A percentile compares a stretch with the other conserved stretches of the same genome.
Evolutionary conservation across 92 coral and sea anemone genomes (phyloP).

Genomic region (Scolanthus callimorphus): DNA sequence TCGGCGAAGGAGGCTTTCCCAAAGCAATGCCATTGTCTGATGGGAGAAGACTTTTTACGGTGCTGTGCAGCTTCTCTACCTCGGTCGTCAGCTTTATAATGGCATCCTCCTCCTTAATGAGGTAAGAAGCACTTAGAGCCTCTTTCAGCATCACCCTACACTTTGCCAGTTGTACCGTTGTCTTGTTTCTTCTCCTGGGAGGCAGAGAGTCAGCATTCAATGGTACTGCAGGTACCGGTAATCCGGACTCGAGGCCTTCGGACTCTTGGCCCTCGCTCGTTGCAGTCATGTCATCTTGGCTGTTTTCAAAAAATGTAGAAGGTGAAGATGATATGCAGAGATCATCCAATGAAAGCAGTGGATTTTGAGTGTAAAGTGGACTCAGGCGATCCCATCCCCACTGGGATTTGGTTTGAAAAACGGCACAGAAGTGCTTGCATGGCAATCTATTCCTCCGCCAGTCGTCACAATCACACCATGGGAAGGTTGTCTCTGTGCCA

Average conservation of each 20-base stretch:
- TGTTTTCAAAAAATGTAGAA: too few species aligned
- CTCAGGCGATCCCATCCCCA: conserved; percentile 32
- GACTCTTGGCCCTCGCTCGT: too few species aligned
- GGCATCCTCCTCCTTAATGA: conserved; percentile 3
- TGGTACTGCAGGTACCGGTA: too few species aligned
- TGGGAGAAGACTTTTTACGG: conserved; percentile 1
- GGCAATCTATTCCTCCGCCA: too few species aligned
- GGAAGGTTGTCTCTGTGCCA: too few species aligned
- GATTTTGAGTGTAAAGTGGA: neutral
- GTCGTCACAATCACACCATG: too few species aligned
- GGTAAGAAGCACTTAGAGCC: neutral
- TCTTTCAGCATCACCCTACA: conserved; percentile 15
- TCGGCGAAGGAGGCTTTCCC: conserved; percentile 4
- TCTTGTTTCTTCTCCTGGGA: neutral
- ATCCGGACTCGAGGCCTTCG: too few species aligned
- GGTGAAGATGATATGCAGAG: neutral
- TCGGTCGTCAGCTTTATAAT: neutral
- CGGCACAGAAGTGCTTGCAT: too few species aligned
- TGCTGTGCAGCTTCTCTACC: conserved; percentile 1
- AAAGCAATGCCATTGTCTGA: conserved; percentile 11
- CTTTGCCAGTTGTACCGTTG: conserved; percentile 6
- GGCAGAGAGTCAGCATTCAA: conserved; percentile 1
- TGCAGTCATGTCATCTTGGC: too few species aligned
- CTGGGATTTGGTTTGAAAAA: too few species aligned
- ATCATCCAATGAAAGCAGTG: conserved; percentile 3